Percentiles rank a stretch among this genome's conserved stretches.
Evolutionary conservation across 2,797 vertebrate species (phyloP).

Genomic region (Acanthurus leucopareius): DNA sequence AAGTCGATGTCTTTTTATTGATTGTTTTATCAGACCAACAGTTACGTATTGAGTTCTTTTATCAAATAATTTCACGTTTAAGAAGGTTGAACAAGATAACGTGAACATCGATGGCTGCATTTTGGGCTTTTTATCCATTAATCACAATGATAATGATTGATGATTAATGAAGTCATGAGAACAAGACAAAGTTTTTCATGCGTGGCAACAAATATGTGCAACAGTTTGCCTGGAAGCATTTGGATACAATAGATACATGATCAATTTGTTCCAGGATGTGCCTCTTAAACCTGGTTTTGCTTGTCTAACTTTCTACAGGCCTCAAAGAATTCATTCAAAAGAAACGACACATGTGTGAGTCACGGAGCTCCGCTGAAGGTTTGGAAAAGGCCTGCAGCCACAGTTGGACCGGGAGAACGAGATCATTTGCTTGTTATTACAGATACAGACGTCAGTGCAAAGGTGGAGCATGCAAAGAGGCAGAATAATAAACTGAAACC

Average conservation of each 20-base stretch:
- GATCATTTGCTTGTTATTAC: slow-evolving; percentile 49
- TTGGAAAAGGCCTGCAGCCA: slow-evolving; percentile 28
- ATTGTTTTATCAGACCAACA: no score
- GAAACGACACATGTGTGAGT: slow-evolving; percentile 21
- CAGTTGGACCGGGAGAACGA: slow-evolving; percentile 58
- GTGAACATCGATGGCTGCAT: no score
- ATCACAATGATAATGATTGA: no score
- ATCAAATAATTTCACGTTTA: no score
- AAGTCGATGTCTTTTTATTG: no score
- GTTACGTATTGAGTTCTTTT: no score
- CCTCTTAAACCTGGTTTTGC: slow-evolving; percentile 51
- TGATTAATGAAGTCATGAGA: neutral
- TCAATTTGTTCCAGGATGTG: slow-evolving; percentile 37
- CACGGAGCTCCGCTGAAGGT: slow-evolving; percentile 10
- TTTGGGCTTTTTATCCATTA: no score
- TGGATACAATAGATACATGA: neutral
- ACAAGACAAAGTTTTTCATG: neutral
- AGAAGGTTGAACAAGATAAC: no score
- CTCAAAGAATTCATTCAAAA: neutral
- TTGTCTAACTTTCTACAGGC: slow-evolving; percentile 42
- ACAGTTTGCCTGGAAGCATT: slow-evolving; percentile 40
- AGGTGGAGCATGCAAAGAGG: slow-evolving; percentile 43
- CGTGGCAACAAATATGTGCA: neutral
- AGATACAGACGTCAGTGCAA: slow-evolving; percentile 27
- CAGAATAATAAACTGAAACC: slow-evolving; percentile 47